Percentiles rank a stretch among this genome's conserved stretches.
Evolutionary conservation across 2,113 vertebrate species (phyloP).

Genomic region (Limnothrissa miodon): DNA sequence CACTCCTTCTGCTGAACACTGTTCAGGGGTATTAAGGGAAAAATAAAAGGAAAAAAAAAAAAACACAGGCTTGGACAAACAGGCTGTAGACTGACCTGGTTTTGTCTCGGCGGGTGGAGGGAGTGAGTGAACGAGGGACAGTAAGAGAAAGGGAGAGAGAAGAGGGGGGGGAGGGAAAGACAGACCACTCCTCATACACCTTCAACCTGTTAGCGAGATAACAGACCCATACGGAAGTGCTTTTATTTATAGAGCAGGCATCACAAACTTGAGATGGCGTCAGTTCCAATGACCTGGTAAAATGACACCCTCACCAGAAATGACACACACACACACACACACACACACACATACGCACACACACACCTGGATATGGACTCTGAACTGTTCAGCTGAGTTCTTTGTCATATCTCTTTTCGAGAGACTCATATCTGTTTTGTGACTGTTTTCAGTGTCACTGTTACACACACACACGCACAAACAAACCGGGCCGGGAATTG

Average conservation of each 20-base stretch:
- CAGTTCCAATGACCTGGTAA: conserved; percentile 12
- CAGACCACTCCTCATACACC: conserved; percentile 11
- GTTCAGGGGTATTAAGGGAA: not conserved
- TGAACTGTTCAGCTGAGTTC: not conserved
- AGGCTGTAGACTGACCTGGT: not conserved
- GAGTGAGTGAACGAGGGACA: not conserved
- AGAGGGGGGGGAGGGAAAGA: not conserved
- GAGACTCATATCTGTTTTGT: not conserved
- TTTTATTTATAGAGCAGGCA: not conserved
- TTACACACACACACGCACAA: no score
- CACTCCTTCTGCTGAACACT: not conserved
- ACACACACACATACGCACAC: not conserved
- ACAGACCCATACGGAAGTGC: conserved; percentile 12
- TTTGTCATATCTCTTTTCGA: not conserved
- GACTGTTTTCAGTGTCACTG: no score
- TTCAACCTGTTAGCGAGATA: conserved; percentile 13
- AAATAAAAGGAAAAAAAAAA: not conserved
- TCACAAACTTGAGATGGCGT: not conserved
- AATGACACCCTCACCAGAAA: not conserved
- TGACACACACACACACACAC: not conserved
- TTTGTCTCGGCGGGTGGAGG: not conserved
- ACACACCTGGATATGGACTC: not conserved
- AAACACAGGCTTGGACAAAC: not conserved
- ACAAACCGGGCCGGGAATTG: no score
- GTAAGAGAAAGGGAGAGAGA: not conserved